Evolutionary conservation across 2,113 vertebrate genomes (phyloP).

Genomic region (Pteropus alecto): DNA sequence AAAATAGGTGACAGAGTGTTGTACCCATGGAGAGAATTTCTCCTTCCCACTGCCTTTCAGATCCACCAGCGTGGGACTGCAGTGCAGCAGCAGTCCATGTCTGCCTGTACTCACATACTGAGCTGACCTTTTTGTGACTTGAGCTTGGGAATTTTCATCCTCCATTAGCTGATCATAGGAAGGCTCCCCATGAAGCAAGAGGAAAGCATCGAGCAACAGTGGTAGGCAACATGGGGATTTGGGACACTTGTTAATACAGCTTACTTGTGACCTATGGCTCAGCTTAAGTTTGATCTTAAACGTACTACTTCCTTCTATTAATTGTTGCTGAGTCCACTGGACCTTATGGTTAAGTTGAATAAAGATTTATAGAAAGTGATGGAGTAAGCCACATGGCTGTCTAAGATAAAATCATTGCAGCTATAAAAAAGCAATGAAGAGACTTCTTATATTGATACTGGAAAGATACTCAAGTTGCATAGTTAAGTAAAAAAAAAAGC

Average conservation of each 20-base stretch:
- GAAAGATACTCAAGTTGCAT: not conserved
- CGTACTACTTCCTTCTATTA: not conserved
- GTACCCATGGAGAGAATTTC: not conserved
- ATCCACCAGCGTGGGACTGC: no score
- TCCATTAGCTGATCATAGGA: not conserved
- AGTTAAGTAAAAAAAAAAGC: not conserved
- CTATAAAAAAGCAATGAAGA: not conserved
- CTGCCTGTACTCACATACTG: not conserved
- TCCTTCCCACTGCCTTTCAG: not conserved
- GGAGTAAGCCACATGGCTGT: not conserved
- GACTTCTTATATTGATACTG: not conserved
- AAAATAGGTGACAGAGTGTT: not conserved
- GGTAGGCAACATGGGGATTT: not conserved
- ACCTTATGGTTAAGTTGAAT: not conserved
- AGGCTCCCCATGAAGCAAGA: not conserved
- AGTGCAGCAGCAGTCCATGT: not conserved
- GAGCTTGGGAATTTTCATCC: not conserved
- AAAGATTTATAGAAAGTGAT: not conserved
- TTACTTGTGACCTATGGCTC: not conserved
- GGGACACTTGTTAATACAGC: not conserved
- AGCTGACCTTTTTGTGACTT: not conserved
- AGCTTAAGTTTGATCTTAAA: not conserved
- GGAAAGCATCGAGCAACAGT: not conserved
- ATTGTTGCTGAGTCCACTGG: not conserved
- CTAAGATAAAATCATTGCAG: not conserved